Evolutionary conservation across 1,140 invertebrate genomes (phyloP).

Genomic region (Leptopilina boulardi): DNA sequence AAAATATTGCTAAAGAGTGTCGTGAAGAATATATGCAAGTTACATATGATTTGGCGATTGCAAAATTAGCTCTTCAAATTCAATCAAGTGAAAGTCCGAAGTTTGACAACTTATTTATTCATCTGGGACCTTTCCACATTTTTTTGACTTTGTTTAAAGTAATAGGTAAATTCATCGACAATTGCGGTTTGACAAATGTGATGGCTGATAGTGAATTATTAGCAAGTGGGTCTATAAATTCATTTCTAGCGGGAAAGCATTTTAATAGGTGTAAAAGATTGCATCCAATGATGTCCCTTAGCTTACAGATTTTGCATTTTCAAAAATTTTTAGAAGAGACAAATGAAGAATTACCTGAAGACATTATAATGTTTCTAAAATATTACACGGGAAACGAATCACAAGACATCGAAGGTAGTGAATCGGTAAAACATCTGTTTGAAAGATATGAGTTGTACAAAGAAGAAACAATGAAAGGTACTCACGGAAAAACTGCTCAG

Average conservation of each 20-base stretch:
- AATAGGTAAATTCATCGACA: constrained; percentile 70
- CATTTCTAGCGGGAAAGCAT: constrained; percentile 67
- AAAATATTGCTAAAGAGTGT: background rate
- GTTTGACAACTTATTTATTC: constrained; percentile 72
- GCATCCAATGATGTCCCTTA: background rate
- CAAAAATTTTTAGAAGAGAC: constrained; percentile 8
- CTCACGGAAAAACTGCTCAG: constrained; percentile 51
- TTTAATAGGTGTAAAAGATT: constrained; percentile 72
- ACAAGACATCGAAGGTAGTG: background rate
- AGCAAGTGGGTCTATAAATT: constrained; percentile 71
- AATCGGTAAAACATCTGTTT: constrained; percentile 19
- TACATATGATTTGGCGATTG: background rate
- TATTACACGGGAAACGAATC: background rate
- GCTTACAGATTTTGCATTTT: constrained; percentile 23
- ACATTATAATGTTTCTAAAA: too few species aligned
- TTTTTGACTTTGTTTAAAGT: constrained; percentile 74
- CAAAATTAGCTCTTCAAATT: background rate
- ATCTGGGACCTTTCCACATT: constrained; percentile 74
- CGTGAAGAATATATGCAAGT: background rate
- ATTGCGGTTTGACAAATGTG: constrained; percentile 69
- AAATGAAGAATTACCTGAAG: too few species aligned
- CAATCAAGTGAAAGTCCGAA: background rate
- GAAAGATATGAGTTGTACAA: constrained; percentile 10
- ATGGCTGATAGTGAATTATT: constrained; percentile 69
- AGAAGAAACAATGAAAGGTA: constrained; percentile 38